phyloP scores from a whole-genome alignment of 2,888 invertebrate genomes.

The Plemyria rubiginata region DNA sequence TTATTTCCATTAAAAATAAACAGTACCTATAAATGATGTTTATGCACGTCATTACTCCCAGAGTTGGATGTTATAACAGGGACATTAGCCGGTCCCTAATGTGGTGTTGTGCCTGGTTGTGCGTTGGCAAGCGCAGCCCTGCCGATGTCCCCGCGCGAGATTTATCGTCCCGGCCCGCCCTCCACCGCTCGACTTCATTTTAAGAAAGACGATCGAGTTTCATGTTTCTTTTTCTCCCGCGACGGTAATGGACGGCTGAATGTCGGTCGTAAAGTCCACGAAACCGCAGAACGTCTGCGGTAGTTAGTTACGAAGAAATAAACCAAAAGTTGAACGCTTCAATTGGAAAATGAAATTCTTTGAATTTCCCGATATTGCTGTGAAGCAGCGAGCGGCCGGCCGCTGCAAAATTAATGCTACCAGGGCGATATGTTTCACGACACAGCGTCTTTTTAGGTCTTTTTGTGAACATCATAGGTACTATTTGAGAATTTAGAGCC shows the following conservation, averaged over 20 bases:
- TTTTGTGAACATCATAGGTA: slow-evolving; percentile 41
- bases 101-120: slow-evolving; percentile 58
- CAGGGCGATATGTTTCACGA: slow-evolving; percentile 49
- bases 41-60: slow-evolving; percentile 44
- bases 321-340: slow-evolving; percentile 39
- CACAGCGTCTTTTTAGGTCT: slow-evolving; percentile 44
- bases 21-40: slow-evolving; percentile 45
- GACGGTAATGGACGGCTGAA: slow-evolving; percentile 56
- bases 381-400: slow-evolving; percentile 39
- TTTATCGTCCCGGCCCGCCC: slow-evolving; percentile 64
- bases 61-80: slow-evolving; percentile 56
- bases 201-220: slow-evolving; percentile 57
- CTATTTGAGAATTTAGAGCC: slow-evolving; percentile 56
- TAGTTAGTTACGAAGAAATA: slow-evolving; percentile 36
- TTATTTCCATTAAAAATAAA: slow-evolving; percentile 40
- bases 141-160: slow-evolving; percentile 63
- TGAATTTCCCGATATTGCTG: slow-evolving; percentile 50
- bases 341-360: slow-evolving; percentile 47
- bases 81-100: slow-evolving; percentile 66
- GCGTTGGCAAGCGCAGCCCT: slow-evolving; percentile 61
- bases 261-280: slow-evolving; percentile 41
- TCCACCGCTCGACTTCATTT: slow-evolving; percentile 52
- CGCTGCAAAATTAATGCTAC: slow-evolving; percentile 51
- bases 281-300: slow-evolving; percentile 26
- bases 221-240: slow-evolving; percentile 59